phyloP scores from a whole-genome alignment of 2,797 vertebrate genomes.

The Graptemys geographica region DNA sequence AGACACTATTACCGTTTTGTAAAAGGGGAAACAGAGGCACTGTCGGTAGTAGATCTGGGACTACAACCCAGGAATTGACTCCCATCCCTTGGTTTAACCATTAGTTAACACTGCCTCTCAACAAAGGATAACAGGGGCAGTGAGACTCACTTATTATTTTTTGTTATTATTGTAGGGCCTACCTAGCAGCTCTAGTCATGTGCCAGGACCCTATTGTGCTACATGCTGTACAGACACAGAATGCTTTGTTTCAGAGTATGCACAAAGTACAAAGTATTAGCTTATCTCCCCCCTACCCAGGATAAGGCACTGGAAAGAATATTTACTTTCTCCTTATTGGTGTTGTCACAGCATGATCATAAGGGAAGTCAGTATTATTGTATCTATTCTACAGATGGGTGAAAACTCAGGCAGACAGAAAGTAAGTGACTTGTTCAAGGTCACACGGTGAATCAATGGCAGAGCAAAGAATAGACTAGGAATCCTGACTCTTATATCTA shows the following conservation, averaged over 20 bases:
- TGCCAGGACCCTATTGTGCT: neutral
- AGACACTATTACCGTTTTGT: neutral
- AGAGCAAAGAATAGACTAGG: neutral
- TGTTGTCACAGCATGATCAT: fast-evolving
- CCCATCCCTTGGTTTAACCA: fast-evolving
- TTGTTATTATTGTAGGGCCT: neutral
- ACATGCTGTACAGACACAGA: neutral
- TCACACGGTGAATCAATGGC: neutral
- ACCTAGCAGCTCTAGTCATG: neutral
- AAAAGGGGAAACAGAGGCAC: conserved; percentile 1
- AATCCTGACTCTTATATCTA: neutral
- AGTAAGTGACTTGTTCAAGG: neutral
- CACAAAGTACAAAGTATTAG: neutral
- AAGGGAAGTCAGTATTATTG: neutral
- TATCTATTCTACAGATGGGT: fast-evolving
- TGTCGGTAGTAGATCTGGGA: neutral
- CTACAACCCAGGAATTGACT: neutral
- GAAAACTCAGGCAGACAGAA: neutral
- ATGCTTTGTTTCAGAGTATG: neutral
- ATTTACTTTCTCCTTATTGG: neutral
- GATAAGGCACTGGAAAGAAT: neutral
- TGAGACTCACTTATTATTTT: neutral
- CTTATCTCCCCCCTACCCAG: neutral
- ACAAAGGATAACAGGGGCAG: neutral
- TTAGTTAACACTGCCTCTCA: neutral